phyloP scores from a whole-genome alignment of 2,888 invertebrate genomes.

The Lochmaea capreae region DNA sequence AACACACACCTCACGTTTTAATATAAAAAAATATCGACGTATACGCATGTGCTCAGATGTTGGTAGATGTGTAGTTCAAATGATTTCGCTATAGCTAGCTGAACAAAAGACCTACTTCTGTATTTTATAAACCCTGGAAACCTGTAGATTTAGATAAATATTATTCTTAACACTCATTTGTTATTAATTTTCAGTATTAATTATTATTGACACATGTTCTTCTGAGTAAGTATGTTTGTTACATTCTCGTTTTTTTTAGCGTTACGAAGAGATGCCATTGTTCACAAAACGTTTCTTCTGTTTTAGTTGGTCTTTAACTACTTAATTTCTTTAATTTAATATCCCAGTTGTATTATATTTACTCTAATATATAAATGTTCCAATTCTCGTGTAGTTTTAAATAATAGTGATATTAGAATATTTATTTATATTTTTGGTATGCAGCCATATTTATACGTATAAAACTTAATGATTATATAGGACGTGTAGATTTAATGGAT shows the following conservation, averaged over 20 bases:
- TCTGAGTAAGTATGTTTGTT: background rate
- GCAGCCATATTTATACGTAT: conserved; percentile 15
- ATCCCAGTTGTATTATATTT: conserved; percentile 15
- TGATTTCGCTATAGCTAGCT: too few relatives aligned
- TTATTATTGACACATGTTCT: background rate
- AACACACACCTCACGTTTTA: too few relatives aligned
- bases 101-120: too few relatives aligned
- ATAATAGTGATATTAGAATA: conserved; percentile 32
- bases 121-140: too few relatives aligned
- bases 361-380: conserved; percentile 17
- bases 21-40: too few relatives aligned
- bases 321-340: conserved; percentile 13
- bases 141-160: background rate
- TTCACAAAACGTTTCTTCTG: conserved; percentile 1
- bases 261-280: conserved; percentile 4
- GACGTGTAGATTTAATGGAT: conserved; percentile 8
- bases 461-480: conserved; percentile 13
- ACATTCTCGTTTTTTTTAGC: background rate
- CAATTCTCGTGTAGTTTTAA: conserved; percentile 20
- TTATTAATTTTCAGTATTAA: conserved; percentile 3
- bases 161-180: background rate
- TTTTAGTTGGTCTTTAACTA: background rate
- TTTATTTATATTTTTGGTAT: conserved; percentile 31
- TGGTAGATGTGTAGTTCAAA: too few relatives aligned
- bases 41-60: too few relatives aligned